Conservation (phyloP, 30 jellyfish, hydroid and myxozoan genomes). For the Turritopsis dohrnii region DNA sequence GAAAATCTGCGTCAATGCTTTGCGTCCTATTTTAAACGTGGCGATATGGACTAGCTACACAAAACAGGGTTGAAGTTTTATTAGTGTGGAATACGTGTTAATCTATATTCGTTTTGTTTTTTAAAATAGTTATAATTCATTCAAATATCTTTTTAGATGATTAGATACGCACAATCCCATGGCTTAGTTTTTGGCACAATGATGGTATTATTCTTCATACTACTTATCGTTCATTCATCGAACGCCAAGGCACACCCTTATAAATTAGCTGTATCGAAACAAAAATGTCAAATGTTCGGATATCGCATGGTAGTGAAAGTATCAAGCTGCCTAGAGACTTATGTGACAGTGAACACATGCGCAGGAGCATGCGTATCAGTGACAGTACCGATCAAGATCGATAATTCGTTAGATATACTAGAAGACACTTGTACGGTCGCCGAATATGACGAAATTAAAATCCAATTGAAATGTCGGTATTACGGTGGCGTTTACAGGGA, state of each 20-base stretch:
- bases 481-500: background rate
- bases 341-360: conserved; percentile 17
- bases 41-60: background rate
- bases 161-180: background rate
- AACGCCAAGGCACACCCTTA: background rate
- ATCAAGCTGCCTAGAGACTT: conserved; percentile 1
- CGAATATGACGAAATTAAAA: background rate
- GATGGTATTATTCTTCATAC: background rate
- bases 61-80: background rate
- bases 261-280: conserved; percentile 6
- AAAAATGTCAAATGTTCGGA: conserved; percentile 6
- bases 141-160: background rate
- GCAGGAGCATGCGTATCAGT: conserved; percentile 24
- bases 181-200: background rate
- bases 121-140: background rate
- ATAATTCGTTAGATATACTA: background rate
- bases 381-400: background rate
- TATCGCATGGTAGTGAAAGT: conserved; percentile 5
- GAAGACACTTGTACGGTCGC: conserved; percentile 10
- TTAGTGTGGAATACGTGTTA: background rate
- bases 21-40: too few species aligned
- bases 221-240: background rate
- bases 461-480: conserved; percentile 6
- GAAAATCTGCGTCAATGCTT: background rate
- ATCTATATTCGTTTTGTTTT: background rate